These are phyloP conservation scores for Rhizomys pruinosus DNA, from an alignment of 2,113 vertebrate genomes.

Conservation along the genomic window DNA sequence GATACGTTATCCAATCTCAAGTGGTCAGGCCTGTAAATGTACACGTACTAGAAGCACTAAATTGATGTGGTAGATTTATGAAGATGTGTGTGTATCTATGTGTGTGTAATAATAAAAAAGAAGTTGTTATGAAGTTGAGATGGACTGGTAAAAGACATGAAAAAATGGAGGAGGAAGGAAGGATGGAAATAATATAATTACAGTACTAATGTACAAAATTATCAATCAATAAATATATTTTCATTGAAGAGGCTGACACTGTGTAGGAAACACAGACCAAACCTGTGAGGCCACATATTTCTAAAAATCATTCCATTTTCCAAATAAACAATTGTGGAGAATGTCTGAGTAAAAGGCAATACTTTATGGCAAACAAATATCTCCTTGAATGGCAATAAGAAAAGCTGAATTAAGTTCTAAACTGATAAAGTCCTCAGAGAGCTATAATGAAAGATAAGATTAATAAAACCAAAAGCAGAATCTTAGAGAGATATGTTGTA, in stretches of 20 bases:
- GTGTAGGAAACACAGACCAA: neutral
- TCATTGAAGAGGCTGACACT: neutral
- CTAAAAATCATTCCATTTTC: neutral
- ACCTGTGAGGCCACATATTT: neutral
- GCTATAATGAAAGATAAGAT: neutral
- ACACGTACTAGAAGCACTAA: no score
- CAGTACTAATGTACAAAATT: no score
- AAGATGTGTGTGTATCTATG: no score
- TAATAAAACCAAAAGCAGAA: no score
- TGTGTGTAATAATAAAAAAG: no score
- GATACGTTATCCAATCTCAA: no score
- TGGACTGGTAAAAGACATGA: no score
- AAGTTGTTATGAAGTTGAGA: no score
- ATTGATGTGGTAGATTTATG: no score
- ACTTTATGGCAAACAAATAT: neutral
- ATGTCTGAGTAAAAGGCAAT: neutral
- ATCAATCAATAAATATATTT: neutral
- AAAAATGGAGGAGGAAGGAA: neutral
- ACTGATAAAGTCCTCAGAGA: neutral
- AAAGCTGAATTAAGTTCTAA: neutral
- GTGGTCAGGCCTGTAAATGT: no score
- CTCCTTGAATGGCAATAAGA: neutral
- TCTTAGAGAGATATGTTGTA: neutral
- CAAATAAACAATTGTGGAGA: neutral
- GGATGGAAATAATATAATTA: neutral